Base-by-base conservation (phyloP, 2,888 invertebrate genomes). In the Ectemnius lituratus region DNA sequence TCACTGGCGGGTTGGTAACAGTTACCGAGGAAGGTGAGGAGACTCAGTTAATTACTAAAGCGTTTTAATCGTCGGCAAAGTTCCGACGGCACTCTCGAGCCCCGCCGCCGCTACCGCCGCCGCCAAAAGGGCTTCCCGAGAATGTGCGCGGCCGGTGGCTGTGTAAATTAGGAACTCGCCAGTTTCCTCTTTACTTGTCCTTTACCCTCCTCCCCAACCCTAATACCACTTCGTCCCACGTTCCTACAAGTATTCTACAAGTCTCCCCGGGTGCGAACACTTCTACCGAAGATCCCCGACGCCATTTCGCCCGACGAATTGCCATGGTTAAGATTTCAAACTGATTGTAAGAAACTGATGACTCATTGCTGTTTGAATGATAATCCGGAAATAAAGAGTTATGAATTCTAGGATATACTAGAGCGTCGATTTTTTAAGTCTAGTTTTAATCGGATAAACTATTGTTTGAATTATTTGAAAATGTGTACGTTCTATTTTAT, bases 31-130 rank as follows among this genome's bases (percentile, higher is more conserved):
- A 85, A 90, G 89, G 90, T 89, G 90, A 90, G 84, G 90, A 90
- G 90, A 90, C 89, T 88, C 87, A 85, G 90, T 90, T 90, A 90
- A 90, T 90, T 90, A 90, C 90, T 89, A 90, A 90, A 90, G 90
- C 90, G 90, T 90, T 90, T 90, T 90, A 90, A 90, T 90, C 90
- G 90, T 87, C 90, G 88, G 85, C 89, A 85, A 90, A 90, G 89
- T 90, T 90, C 86, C 87, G 84, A 84, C 85, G 85, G 87, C 85
- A 83, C 84, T 79, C 77, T 62, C 70, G 80, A 84, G 84, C 78
- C 71, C 68, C 52, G 37, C 37, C 37, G 37, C 37, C 37, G 8
- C 1, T 4, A 4, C 37, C 37, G 37, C 0, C 37, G 37, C 5
- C 75, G 82, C 82, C 79, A 79, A 81, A 80, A 79, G 82, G 84